Evolutionary conservation across 1,140 invertebrate genomes (phyloP).

Genomic region (Meloidogyne hapla): DNA sequence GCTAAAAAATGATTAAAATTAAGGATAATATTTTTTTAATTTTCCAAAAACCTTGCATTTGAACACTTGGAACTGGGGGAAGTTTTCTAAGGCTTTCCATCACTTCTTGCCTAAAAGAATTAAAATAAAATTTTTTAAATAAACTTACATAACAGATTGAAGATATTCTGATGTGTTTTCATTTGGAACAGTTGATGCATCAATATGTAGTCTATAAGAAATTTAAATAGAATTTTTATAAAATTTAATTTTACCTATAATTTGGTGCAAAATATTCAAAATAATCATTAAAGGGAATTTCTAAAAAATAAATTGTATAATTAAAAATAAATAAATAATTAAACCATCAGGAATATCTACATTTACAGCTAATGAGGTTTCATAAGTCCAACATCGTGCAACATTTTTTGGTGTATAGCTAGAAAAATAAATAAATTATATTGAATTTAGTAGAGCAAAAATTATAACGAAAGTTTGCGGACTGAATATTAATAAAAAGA

Average conservation of each 20-base stretch:
- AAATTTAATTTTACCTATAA: neutral
- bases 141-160: constrained; percentile 67
- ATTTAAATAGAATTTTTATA: neutral
- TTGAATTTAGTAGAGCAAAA: too few relatives aligned
- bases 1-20: constrained; percentile 66
- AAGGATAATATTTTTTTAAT: neutral
- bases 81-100: constrained; percentile 97
- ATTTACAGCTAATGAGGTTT: constrained; percentile 90
- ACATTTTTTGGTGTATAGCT: constrained; percentile 93
- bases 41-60: constrained; percentile 75
- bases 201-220: constrained; percentile 91
- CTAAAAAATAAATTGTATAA: constrained; percentile 64
- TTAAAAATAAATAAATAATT: neutral
- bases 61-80: constrained; percentile 94
- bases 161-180: constrained; percentile 96
- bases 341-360: constrained; percentile 86
- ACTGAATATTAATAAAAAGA: too few relatives aligned
- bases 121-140: too few relatives aligned
- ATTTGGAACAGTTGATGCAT: constrained; percentile 97
- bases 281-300: constrained; percentile 98
- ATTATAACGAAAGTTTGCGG: too few relatives aligned
- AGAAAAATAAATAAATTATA: neutral
- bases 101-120: constrained; percentile 79
- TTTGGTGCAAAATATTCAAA: constrained; percentile 87
- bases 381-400: constrained; percentile 96